phyloP scores from a whole-genome alignment of 2,888 invertebrate species.

The Ennomos erosarius region DNA sequence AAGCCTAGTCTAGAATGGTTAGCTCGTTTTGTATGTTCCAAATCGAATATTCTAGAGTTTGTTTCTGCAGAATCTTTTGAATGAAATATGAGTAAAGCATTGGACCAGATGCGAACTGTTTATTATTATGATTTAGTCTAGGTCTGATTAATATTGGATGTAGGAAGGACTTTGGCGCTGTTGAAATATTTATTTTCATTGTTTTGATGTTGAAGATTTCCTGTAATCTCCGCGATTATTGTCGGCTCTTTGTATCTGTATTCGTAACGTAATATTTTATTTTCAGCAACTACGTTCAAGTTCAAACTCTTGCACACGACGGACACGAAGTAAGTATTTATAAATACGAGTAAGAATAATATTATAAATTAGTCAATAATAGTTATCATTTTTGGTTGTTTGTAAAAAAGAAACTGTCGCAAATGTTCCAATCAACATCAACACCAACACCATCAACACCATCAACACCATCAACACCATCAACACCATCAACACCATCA shows the following conservation, averaged over 20 bases:
- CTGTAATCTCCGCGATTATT: constrained; percentile 23
- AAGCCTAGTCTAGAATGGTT: constrained; percentile 37
- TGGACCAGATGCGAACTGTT: constrained; percentile 39
- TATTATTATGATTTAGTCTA: constrained; percentile 35
- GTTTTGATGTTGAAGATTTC: constrained; percentile 24
- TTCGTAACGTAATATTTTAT: constrained; percentile 30
- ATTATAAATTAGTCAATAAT: too few relatives aligned
- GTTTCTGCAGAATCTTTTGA: constrained; percentile 36
- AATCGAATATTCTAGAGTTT: constrained; percentile 37
- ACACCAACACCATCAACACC: too few relatives aligned
- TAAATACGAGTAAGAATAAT: too few relatives aligned
- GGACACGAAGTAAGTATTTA: constrained; percentile 92
- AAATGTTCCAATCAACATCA: too few relatives aligned
- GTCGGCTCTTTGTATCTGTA: constrained; percentile 17
- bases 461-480: too few relatives aligned
- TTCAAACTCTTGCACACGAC: constrained; percentile 94
- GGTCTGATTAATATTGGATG: constrained; percentile 34
- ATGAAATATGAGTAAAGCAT: constrained; percentile 40
- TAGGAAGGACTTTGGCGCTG: constrained; percentile 3
- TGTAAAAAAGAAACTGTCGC: too few relatives aligned
- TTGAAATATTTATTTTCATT: constrained; percentile 34
- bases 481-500: too few relatives aligned
- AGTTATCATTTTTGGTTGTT: too few relatives aligned
- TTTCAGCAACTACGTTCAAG: constrained; percentile 96
- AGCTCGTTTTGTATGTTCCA: constrained; percentile 30